These are phyloP conservation scores for Halesus radiatus DNA, from an alignment of 1,140 invertebrate species.

Conservation along the genomic window DNA sequence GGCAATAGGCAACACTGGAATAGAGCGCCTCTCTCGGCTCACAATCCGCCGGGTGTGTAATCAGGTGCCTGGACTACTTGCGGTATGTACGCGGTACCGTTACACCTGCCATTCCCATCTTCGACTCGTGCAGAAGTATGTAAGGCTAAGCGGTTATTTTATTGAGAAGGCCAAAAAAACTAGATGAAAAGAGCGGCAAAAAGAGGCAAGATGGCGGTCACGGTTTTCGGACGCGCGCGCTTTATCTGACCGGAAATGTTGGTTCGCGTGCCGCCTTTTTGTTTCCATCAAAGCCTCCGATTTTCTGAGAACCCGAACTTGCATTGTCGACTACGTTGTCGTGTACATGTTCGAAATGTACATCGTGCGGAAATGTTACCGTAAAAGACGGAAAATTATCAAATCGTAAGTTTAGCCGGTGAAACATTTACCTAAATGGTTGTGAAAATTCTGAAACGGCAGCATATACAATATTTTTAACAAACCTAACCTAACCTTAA, in stretches of 20 bases:
- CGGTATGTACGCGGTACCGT: slow-evolving; percentile 23
- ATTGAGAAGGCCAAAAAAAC: slow-evolving; percentile 41
- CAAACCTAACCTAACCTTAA: too few species aligned
- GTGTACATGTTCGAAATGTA: not conserved
- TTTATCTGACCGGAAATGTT: slow-evolving; percentile 36
- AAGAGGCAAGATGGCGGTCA: slow-evolving; percentile 38
- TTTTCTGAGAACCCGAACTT: slow-evolving; percentile 14
- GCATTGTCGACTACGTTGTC: not conserved
- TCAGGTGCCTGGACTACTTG: slow-evolving; percentile 30
- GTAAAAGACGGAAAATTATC: too few species aligned
- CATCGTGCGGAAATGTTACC: not conserved
- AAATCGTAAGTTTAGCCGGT: too few species aligned
- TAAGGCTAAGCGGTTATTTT: slow-evolving; percentile 34
- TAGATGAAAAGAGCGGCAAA: slow-evolving; percentile 28
- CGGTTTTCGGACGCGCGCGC: slow-evolving; percentile 45
- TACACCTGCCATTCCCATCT: slow-evolving; percentile 38
- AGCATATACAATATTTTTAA: too few species aligned
- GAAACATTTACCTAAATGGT: too few species aligned
- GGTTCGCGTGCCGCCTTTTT: slow-evolving; percentile 39
- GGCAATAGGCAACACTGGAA: too few species aligned
- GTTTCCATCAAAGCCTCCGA: slow-evolving; percentile 33
- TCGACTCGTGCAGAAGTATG: slow-evolving; percentile 27
- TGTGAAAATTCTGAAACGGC: too few species aligned
- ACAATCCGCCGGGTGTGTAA: not conserved
- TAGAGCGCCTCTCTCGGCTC: not conserved